These are phyloP conservation scores for Clarias laeviceps DNA, from an alignment of 2,797 vertebrate species.

Conservation along the genomic window DNA sequence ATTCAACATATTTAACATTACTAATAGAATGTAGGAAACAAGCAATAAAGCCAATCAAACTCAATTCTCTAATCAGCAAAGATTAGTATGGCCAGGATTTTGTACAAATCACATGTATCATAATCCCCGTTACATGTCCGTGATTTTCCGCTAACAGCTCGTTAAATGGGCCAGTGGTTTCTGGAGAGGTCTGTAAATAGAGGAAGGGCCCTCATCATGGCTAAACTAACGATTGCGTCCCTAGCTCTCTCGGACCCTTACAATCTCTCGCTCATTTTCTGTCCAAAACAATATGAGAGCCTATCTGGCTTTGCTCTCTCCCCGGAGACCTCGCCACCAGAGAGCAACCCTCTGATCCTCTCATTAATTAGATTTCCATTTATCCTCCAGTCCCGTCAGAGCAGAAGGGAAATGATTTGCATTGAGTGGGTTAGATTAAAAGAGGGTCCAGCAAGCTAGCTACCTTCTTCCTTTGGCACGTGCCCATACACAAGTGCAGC, in stretches of 20 bases:
- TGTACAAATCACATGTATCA: slow-evolving; percentile 36
- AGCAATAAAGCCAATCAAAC: not conserved
- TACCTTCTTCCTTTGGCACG: slow-evolving; percentile 38
- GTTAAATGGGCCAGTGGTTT: slow-evolving; percentile 57
- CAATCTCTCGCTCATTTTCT: slow-evolving; percentile 53
- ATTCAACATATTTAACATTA: too few species aligned
- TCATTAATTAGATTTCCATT: slow-evolving; percentile 76
- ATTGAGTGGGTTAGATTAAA: slow-evolving; percentile 66
- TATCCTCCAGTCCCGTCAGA: slow-evolving; percentile 62
- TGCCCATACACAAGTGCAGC: slow-evolving; percentile 37
- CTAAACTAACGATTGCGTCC: slow-evolving; percentile 55
- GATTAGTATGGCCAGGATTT: slow-evolving; percentile 54
- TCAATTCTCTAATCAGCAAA: slow-evolving; percentile 16
- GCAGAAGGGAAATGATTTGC: slow-evolving; percentile 66
- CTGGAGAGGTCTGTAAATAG: slow-evolving; percentile 44
- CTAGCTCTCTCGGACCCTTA: slow-evolving; percentile 49
- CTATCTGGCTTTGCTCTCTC: slow-evolving; percentile 55
- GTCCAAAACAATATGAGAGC: slow-evolving; percentile 57
- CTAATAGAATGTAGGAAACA: not conserved
- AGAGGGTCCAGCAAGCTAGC: slow-evolving; percentile 52
- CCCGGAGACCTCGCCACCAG: slow-evolving; percentile 62
- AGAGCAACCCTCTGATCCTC: slow-evolving; percentile 65
- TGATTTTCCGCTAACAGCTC: slow-evolving; percentile 45
- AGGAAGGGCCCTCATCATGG: slow-evolving; percentile 40
- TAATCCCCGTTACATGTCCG: slow-evolving; percentile 49